Percentiles rank a stretch among this genome's conserved stretches.
phyloP scores from a whole-genome alignment of 35 echinoderm and acorn worm species.

The Amphiura filiformis region DNA sequence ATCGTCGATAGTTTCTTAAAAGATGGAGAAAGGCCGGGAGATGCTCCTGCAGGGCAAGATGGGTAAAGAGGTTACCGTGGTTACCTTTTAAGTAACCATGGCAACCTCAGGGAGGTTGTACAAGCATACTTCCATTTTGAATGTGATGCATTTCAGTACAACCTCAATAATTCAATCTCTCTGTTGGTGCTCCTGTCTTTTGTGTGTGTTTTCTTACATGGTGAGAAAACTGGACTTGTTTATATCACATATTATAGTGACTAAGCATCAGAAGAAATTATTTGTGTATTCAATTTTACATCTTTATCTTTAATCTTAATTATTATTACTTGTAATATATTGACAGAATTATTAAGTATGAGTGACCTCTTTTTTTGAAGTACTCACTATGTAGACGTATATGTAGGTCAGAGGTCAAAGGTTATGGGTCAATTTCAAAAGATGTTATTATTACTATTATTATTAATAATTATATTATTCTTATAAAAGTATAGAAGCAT shows the following conservation, averaged over 20 bases:
- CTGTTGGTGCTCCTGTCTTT: not conserved
- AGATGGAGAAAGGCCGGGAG: slow-evolving; percentile 33
- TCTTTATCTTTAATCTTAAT: not conserved
- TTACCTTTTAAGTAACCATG: not conserved
- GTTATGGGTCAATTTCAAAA: not conserved
- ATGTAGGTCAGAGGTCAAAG: not conserved
- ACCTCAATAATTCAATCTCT: not conserved
- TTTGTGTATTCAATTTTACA: slow-evolving; percentile 13
- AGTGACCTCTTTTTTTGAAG: not conserved
- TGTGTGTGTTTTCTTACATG: not conserved
- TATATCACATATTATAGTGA: not conserved
- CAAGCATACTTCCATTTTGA: not conserved
- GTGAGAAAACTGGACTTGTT: not conserved
- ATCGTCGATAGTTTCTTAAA: slow-evolving; percentile 80
- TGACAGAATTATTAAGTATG: not conserved
- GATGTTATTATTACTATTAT: slow-evolving; percentile 2
- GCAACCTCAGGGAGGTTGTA: not conserved
- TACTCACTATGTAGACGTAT: not conserved
- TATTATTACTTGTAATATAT: not conserved
- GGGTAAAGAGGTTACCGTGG: not conserved
- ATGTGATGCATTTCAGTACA: not conserved
- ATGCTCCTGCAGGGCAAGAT: not conserved
- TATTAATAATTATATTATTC: no score
- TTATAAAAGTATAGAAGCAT: slow-evolving; percentile 5
- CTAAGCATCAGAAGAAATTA: not conserved